Conservation (phyloP, 2,113 vertebrate genomes). For the Elephantulus edwardii region DNA sequence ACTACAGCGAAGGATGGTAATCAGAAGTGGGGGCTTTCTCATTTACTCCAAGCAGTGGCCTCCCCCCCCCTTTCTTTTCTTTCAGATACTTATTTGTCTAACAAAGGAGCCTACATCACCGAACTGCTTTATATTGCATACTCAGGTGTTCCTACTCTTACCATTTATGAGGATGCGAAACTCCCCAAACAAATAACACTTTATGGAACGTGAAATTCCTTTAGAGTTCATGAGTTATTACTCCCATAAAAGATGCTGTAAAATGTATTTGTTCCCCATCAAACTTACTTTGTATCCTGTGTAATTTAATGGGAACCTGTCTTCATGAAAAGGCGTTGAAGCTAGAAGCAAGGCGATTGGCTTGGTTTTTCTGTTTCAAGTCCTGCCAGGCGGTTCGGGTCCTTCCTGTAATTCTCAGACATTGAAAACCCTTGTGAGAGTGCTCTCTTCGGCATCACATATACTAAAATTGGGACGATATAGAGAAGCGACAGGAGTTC, state of each 20-base stretch:
- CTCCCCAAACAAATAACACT: background rate
- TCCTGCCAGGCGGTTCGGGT: background rate
- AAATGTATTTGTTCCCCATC: background rate
- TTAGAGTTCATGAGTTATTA: conserved; percentile 8
- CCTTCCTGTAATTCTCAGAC: background rate
- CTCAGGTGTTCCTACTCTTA: background rate
- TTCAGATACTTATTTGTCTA: background rate
- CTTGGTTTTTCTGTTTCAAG: background rate
- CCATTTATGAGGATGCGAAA: background rate
- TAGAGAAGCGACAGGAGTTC: no score
- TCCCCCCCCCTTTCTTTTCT: no score
- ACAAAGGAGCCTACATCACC: background rate
- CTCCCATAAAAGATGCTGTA: background rate
- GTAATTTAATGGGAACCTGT: background rate
- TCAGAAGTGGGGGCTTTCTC: background rate
- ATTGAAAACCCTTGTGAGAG: background rate
- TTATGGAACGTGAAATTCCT: background rate
- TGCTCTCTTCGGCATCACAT: no score
- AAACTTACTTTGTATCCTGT: background rate
- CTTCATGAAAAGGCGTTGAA: conserved; percentile 46
- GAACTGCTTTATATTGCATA: background rate
- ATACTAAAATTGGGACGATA: no score
- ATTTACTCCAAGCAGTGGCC: background rate
- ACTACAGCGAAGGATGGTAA: background rate
- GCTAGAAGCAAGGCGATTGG: background rate